These are phyloP conservation scores for Cladopsammia gracilis DNA, from an alignment of 64 coral and sea anemone species.

Conservation along the genomic window DNA sequence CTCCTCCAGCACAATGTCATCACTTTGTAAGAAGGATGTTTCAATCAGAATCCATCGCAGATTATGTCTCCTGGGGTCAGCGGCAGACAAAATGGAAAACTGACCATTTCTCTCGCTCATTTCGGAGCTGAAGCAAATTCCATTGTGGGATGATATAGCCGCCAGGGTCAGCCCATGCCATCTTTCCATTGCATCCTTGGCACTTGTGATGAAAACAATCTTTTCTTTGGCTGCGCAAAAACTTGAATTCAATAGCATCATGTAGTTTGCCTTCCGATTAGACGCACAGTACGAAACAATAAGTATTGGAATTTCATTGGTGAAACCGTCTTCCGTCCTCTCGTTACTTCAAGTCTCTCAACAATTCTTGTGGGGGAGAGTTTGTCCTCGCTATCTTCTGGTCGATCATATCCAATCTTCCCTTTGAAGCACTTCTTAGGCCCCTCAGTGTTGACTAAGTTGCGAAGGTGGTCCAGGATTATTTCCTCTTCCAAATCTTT, in stretches of 20 bases:
- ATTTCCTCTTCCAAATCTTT: constrained; percentile 9
- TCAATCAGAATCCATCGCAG: constrained; percentile 54
- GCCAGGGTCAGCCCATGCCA: background rate
- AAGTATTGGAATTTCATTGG: background rate
- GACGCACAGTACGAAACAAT: background rate
- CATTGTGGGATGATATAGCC: background rate
- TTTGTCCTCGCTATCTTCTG: background rate
- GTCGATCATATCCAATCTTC: background rate
- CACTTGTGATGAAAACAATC: constrained; percentile 42
- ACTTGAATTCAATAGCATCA: background rate
- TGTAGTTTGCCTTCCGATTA: background rate
- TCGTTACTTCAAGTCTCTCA: background rate
- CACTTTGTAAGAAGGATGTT: background rate
- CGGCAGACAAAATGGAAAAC: constrained; percentile 43
- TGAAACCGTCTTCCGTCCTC: background rate
- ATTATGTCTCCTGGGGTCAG: constrained; percentile 27
- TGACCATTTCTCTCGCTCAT: constrained; percentile 18
- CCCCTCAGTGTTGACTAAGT: background rate
- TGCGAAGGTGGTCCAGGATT: constrained; percentile 15
- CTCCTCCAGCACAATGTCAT: background rate
- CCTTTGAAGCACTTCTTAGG: constrained; percentile 27
- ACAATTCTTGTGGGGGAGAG: background rate
- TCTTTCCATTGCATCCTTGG: constrained; percentile 13
- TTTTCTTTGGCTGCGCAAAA: background rate
- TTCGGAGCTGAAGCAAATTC: constrained; percentile 9